Evolutionary conservation across 2,888 invertebrate genomes (phyloP), one percentile per base, ranked within the genome.

Genomic region (Liopterus haemorrhoidalis): DNA sequence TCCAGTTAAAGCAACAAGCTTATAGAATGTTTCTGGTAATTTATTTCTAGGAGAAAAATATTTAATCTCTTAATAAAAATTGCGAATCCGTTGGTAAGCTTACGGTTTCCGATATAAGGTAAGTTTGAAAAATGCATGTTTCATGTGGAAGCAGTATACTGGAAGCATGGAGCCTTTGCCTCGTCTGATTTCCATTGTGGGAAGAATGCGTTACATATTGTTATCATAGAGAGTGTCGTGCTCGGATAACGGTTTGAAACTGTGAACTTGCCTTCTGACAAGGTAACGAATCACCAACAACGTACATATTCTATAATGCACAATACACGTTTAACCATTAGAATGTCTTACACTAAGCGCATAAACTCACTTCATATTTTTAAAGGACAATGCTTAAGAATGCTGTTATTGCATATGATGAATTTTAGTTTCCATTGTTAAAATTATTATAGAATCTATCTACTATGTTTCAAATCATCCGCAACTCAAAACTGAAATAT

Each of bases 151-250:
- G n/a, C n/a, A n/a, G n/a, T n/a, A n/a, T n/a, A n/a, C n/a, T n/a
- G n/a, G n/a, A n/a, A n/a, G n/a, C n/a, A n/a, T n/a, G n/a, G n/a
- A n/a, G n/a, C n/a, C n/a, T n/a, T n/a, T n/a, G n/a, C n/a, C n/a
- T n/a, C n/a, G n/a, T n/a, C n/a, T n/a, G n/a, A n/a, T n/a, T n/a
- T n/a, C n/a, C n/a, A n/a, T 33, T 21, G 41, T 33, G 41, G 33
- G 41, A 41, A 33, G 30, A 37, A 37, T 44, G 43, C 37, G 43
- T 37, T 44, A 38, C 43, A 44, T 44, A 44, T 44, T 44, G 43
- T 44, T 44, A 44, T 44, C 43, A 44, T 30, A 19, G 30, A n/a
- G n/a, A 19, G 22, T 44, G 43, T 44, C 43, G 43, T 44, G 43
- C 31, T 22, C 43, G 38, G 37, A 24, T 44, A 44, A 44, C 43